Conservation (phyloP, 2,113 vertebrate genomes). For the Aramus guarauna region DNA sequence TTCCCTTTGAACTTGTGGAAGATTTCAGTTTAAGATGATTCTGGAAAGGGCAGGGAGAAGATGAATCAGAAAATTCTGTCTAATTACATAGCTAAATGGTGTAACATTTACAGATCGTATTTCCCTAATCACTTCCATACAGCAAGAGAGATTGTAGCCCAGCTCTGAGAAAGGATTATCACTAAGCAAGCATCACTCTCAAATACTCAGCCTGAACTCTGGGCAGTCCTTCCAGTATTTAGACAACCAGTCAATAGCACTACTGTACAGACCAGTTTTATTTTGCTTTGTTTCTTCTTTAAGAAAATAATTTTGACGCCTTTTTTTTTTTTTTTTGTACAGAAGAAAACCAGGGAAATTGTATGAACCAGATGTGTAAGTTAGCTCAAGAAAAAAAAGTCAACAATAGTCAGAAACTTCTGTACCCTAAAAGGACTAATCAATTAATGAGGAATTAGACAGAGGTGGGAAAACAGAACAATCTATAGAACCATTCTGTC, state of each 20-base stretch:
- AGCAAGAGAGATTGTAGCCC: background rate
- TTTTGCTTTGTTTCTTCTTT: background rate
- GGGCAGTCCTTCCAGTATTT: background rate
- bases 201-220: background rate
- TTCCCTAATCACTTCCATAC: background rate
- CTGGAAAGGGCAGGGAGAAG: background rate
- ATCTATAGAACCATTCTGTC: background rate
- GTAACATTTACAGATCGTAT: background rate
- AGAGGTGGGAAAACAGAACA: background rate
- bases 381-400: background rate
- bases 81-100: background rate
- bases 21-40: background rate
- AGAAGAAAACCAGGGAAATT: background rate
- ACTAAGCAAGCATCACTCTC: background rate
- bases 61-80: background rate
- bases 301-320: background rate
- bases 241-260: background rate
- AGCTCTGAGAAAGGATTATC: background rate
- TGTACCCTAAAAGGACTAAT: background rate
- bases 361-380: background rate
- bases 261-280: background rate
- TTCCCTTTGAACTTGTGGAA: background rate
- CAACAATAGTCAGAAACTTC: background rate
- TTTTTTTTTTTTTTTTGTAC: background rate
- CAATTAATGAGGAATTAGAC: background rate